phyloP scores from a whole-genome alignment of 2,113 vertebrate genomes.

The Notarius quadriscutis region DNA sequence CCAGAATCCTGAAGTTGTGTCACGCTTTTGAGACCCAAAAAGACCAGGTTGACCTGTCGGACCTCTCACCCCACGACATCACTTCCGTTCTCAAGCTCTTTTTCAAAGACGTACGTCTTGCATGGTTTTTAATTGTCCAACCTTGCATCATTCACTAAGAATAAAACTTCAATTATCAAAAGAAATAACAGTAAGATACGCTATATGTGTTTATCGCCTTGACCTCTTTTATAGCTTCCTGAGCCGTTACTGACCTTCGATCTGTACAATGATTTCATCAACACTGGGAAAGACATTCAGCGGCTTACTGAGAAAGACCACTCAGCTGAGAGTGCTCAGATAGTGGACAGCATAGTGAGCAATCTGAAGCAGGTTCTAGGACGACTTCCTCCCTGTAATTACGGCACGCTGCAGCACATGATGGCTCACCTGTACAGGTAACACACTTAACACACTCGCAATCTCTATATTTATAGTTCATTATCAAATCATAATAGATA shows the following conservation, averaged over 20 bases:
- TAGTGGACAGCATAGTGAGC: conserved; percentile 55
- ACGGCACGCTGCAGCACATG: conserved; percentile 82
- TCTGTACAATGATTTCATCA: conserved; percentile 81
- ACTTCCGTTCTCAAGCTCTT: conserved; percentile 88
- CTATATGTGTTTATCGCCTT: background rate
- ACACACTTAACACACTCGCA: background rate
- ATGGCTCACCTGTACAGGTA: conserved; percentile 85
- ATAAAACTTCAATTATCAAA: background rate
- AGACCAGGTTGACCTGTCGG: conserved; percentile 84
- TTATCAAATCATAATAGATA: background rate
- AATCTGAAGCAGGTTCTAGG: conserved; percentile 75
- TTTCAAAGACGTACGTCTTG: conserved; percentile 85
- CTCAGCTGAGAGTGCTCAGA: conserved; percentile 53
- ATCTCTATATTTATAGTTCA: background rate
- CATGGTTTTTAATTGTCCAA: background rate
- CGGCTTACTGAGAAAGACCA: conserved; percentile 62
- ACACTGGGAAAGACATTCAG: conserved; percentile 79
- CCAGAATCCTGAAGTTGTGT: conserved; percentile 85
- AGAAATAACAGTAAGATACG: background rate
- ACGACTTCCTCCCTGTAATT: conserved; percentile 79
- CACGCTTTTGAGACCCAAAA: conserved; percentile 85
- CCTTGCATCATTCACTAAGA: background rate
- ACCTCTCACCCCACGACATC: conserved; percentile 88
- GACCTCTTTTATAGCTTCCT: conserved; percentile 76
- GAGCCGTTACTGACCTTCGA: conserved; percentile 83